Percentiles rank a stretch among this genome's conserved stretches.
phyloP scores from a whole-genome alignment of 2,888 invertebrate species.

The Clivina fossor region DNA sequence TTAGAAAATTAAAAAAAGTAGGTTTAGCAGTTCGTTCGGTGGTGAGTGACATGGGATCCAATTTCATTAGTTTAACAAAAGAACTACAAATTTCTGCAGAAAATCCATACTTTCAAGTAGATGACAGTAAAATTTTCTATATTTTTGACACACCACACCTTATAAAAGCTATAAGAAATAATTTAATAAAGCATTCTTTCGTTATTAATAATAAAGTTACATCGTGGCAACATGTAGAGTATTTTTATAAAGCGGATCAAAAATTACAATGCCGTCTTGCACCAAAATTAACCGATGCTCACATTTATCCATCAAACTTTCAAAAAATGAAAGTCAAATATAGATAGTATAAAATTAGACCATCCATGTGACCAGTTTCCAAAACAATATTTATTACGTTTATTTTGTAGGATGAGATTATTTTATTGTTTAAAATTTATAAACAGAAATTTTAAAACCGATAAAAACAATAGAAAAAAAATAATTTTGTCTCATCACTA shows the following conservation, averaged over 20 bases:
- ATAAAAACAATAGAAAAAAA: no score
- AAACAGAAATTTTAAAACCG: no score
- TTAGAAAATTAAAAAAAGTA: slow-evolving; percentile 15
- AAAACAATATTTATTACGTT: no score
- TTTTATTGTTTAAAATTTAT: no score
- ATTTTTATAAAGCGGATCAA: slow-evolving; percentile 31
- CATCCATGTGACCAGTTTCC: no score
- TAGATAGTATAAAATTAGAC: no score
- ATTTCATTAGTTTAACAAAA: slow-evolving; percentile 24
- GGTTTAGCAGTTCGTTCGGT: slow-evolving; percentile 23
- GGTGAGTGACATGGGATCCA: slow-evolving; percentile 31
- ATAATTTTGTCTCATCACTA: no score
- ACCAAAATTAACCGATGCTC: slow-evolving; percentile 37
- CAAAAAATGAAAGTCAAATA: slow-evolving; percentile 40
- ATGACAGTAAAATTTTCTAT: slow-evolving; percentile 27
- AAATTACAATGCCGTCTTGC: slow-evolving; percentile 20
- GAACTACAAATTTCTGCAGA: slow-evolving; percentile 9
- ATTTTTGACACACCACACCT: slow-evolving; percentile 35
- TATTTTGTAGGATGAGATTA: no score
- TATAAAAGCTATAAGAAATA: slow-evolving; percentile 38
- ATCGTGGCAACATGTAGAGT: slow-evolving; percentile 35
- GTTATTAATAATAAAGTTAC: slow-evolving; percentile 28
- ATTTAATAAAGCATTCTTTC: slow-evolving; percentile 36
- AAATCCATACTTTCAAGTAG: slow-evolving; percentile 29
- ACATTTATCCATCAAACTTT: slow-evolving; percentile 38